These are phyloP conservation scores for Neelides sp. DNA, from an alignment of 1,140 invertebrate species.

Conservation along the genomic window DNA sequence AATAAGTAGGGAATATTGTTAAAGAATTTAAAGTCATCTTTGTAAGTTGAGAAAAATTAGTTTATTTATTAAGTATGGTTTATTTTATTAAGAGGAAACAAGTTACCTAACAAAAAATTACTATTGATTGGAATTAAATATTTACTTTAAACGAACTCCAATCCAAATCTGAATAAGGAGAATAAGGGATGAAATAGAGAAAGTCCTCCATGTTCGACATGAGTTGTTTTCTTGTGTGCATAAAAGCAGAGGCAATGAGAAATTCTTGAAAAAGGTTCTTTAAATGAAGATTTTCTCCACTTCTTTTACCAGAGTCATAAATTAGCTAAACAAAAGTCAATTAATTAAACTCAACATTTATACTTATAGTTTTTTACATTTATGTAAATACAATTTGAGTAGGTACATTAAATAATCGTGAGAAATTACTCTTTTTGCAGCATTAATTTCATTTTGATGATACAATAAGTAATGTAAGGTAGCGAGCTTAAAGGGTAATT, in stretches of 20 bases:
- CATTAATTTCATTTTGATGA: constrained; percentile 55
- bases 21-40: too few species aligned
- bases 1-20: too few species aligned
- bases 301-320: constrained; percentile 17
- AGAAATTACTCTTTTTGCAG: constrained; percentile 47
- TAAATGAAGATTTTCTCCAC: constrained; percentile 25
- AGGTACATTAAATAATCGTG: background rate
- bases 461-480: constrained; percentile 66
- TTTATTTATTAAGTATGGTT: too few species aligned
- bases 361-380: background rate
- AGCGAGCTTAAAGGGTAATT: constrained; percentile 41
- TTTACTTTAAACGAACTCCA: too few species aligned
- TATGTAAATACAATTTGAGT: background rate
- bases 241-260: constrained; percentile 55
- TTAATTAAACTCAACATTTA: background rate
- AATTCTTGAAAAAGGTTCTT: constrained; percentile 61
- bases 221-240: constrained; percentile 54
- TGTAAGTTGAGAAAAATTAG: too few species aligned
- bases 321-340: constrained; percentile 12
- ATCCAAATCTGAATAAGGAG: constrained; percentile 40
- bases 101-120: too few species aligned
- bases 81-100: too few species aligned
- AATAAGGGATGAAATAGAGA: constrained; percentile 51
- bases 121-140: too few species aligned
- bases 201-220: constrained; percentile 52